phyloP scores from a whole-genome alignment of 2,888 invertebrate species.

The Tinea semifulvella region DNA sequence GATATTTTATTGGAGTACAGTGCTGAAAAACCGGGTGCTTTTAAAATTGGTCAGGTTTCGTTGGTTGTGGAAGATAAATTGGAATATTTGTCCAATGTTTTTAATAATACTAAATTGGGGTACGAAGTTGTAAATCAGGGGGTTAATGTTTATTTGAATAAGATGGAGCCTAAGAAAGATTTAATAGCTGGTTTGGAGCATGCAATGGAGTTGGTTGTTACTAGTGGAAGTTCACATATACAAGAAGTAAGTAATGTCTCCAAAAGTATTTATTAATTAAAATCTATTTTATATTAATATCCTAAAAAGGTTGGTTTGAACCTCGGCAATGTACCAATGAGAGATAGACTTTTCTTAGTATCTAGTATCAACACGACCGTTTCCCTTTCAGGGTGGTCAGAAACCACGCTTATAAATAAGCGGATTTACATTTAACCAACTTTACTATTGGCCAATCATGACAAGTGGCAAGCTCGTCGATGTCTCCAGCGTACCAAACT shows the following conservation, averaged over 20 bases:
- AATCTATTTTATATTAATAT: too few species aligned
- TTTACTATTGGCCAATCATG: too few species aligned
- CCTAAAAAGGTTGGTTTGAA: too few species aligned
- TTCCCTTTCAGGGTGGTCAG: too few species aligned
- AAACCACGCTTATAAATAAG: too few species aligned
- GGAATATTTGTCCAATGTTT: slow-evolving; percentile 74
- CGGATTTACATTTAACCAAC: too few species aligned
- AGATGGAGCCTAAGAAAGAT: slow-evolving; percentile 69
- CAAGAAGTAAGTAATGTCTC: slow-evolving; percentile 67
- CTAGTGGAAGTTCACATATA: slow-evolving; percentile 81
- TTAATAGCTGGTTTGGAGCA: slow-evolving; percentile 85
- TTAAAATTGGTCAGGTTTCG: slow-evolving; percentile 76
- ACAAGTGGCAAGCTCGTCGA: too few species aligned
- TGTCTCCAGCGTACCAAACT: too few species aligned
- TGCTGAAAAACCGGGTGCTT: slow-evolving; percentile 73
- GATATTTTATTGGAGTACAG: slow-evolving; percentile 67
- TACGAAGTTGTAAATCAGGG: slow-evolving; percentile 65
- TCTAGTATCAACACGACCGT: too few species aligned
- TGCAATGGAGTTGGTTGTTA: slow-evolving; percentile 76
- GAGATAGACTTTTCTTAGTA: too few species aligned
- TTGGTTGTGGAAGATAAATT: slow-evolving; percentile 71
- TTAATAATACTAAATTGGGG: slow-evolving; percentile 63
- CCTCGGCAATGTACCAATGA: too few species aligned
- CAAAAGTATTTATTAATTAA: too few species aligned
- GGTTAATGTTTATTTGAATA: slow-evolving; percentile 56